Conservation (phyloP, 2,113 vertebrate species). For the Macroglossus sobrinus region DNA sequence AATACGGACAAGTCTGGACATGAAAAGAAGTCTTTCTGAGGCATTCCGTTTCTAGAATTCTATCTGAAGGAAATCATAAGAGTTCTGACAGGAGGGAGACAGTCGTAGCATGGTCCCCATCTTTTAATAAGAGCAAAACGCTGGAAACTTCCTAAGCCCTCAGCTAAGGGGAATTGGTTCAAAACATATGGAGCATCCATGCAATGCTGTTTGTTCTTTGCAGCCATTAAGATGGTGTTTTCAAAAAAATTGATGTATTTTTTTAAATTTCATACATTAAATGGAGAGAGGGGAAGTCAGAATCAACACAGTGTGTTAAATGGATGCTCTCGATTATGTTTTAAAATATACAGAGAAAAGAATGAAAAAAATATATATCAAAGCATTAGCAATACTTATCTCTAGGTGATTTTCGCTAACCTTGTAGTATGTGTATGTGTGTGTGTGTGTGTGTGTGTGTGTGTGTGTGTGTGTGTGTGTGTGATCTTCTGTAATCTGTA, state of each 20-base stretch:
- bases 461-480: background rate
- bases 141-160: background rate
- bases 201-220: accelerated
- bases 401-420: background rate
- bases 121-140: background rate
- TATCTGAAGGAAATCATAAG: background rate
- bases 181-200: background rate
- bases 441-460: background rate
- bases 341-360: background rate
- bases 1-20: background rate
- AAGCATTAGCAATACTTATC: background rate
- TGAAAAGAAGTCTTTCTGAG: background rate
- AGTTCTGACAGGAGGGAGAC: background rate
- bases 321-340: background rate
- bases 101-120: accelerated
- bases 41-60: background rate
- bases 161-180: background rate
- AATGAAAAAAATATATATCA: background rate
- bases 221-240: background rate
- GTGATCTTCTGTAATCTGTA: background rate
- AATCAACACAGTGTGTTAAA: background rate
- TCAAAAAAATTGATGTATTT: background rate
- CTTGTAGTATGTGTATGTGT: background rate
- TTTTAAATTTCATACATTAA: background rate
- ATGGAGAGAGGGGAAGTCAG: background rate